These are phyloP conservation scores for Agrochola circellaris DNA, from an alignment of 2,888 invertebrate species.

Conservation along the genomic window DNA sequence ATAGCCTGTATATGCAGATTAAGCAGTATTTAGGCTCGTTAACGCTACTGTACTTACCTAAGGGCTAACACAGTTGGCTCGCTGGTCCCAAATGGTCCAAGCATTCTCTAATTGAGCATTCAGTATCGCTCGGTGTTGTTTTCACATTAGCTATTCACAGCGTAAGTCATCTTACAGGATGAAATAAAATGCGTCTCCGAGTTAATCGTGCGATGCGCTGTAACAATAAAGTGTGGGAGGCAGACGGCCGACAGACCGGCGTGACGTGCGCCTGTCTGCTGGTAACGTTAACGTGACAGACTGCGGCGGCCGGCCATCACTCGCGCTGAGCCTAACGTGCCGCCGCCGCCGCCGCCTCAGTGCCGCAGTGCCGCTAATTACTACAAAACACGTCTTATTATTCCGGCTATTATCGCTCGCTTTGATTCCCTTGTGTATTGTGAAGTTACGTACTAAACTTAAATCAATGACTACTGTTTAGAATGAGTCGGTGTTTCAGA, in stretches of 20 bases:
- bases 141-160: conserved; percentile 5
- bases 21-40: neutral
- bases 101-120: conserved; percentile 11
- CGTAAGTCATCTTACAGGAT: neutral
- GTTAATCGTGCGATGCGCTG: conserved; percentile 3
- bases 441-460: neutral
- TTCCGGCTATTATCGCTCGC: conserved; percentile 20
- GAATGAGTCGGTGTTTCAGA: neutral
- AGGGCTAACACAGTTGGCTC: conserved; percentile 3
- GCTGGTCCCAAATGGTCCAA: neutral
- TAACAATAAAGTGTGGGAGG: conserved; percentile 16
- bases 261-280: conserved; percentile 4
- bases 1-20: neutral
- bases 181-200: conserved; percentile 16
- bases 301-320: conserved; percentile 5
- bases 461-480: neutral
- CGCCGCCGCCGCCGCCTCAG: neutral
- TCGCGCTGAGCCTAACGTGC: neutral
- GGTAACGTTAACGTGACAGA: conserved; percentile 20
- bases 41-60: neutral
- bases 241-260: conserved; percentile 21
- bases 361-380: conserved; percentile 41
- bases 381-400: conserved; percentile 41
- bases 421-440: conserved; percentile 20
- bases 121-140: neutral